Conservation (phyloP, 2,888 invertebrate genomes). For the Diplazon laetatorius region DNA sequence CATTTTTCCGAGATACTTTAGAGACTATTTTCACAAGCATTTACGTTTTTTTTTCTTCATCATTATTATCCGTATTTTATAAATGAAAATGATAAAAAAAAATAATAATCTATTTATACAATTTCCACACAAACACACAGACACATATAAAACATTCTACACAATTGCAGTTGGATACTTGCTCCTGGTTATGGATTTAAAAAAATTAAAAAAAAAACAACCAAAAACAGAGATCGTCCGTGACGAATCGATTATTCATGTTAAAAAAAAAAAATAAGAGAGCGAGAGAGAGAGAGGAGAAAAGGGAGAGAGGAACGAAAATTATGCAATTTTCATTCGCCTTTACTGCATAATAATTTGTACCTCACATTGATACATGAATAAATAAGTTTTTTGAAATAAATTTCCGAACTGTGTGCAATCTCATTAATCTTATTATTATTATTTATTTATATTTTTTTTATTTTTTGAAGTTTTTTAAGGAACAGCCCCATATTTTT, state of each 20-base stretch:
- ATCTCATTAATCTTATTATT: too few species aligned
- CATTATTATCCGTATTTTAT: not conserved
- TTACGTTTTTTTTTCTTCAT: conserved; percentile 37
- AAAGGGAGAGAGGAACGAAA: too few species aligned
- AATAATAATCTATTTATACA: conserved; percentile 9
- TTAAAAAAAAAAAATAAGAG: not conserved
- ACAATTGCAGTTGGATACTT: conserved; percentile 18
- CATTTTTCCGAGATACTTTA: too few species aligned
- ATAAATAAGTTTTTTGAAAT: conserved; percentile 59
- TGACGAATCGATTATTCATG: conserved; percentile 10
- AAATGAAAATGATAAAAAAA: not conserved
- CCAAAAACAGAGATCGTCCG: not conserved
- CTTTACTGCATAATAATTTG: conserved; percentile 46
- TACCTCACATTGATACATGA: conserved; percentile 46
- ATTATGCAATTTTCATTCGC: conserved; percentile 35
- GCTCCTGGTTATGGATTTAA: conserved; percentile 25
- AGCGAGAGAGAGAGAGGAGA: too few species aligned
- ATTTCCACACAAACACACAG: too few species aligned
- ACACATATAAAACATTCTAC: too few species aligned
- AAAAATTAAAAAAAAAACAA: conserved; percentile 12
- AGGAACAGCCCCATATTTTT: too few species aligned
- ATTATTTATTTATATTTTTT: too few species aligned
- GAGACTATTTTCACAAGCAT: conserved; percentile 64
- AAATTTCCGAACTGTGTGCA: conserved; percentile 19
- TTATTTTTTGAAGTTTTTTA: too few species aligned